These are phyloP conservation scores for Malachius bipustulatus DNA, from an alignment of 2,888 invertebrate genomes.

Conservation along the genomic window DNA sequence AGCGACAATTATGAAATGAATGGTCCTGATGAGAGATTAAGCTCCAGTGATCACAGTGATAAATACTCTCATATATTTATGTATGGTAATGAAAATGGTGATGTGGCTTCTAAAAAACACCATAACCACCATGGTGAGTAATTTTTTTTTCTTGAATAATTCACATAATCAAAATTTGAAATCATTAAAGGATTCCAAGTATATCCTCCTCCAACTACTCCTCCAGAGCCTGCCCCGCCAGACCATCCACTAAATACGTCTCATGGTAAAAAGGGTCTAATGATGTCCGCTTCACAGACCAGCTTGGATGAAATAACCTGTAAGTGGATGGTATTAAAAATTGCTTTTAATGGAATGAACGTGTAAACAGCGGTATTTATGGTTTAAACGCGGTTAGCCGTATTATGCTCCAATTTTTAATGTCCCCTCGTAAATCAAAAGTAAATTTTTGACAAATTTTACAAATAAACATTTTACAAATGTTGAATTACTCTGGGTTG, in stretches of 20 bases:
- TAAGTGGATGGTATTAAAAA: conserved; percentile 30
- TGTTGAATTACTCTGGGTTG: too few species aligned
- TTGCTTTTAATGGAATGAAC: too few species aligned
- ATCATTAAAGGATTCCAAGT: conserved; percentile 78
- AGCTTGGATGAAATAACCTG: conserved; percentile 55
- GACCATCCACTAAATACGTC: conserved; percentile 46
- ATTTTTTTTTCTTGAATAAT: not conserved
- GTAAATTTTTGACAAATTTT: too few species aligned
- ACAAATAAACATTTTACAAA: too few species aligned
- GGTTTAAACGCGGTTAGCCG: too few species aligned
- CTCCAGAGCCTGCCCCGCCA: conserved; percentile 75
- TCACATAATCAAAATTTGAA: not conserved
- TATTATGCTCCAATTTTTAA: too few species aligned
- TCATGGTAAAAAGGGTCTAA: conserved; percentile 38
- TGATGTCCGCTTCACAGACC: conserved; percentile 46
- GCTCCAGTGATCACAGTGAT: conserved; percentile 57
- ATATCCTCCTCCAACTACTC: conserved; percentile 73
- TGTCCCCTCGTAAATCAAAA: too few species aligned
- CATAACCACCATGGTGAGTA: conserved; percentile 23
- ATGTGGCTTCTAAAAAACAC: conserved; percentile 22
- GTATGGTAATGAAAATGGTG: conserved; percentile 45
- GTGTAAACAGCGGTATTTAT: too few species aligned
- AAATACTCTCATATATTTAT: conserved; percentile 51
- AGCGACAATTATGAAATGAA: conserved; percentile 54
- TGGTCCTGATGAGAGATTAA: conserved; percentile 44